Percentiles rank a stretch among this genome's conserved stretches.
These are phyloP conservation scores for Lamellibrachia luymesi DNA, from an alignment of 1,140 invertebrate species.

Conservation along the genomic window DNA sequence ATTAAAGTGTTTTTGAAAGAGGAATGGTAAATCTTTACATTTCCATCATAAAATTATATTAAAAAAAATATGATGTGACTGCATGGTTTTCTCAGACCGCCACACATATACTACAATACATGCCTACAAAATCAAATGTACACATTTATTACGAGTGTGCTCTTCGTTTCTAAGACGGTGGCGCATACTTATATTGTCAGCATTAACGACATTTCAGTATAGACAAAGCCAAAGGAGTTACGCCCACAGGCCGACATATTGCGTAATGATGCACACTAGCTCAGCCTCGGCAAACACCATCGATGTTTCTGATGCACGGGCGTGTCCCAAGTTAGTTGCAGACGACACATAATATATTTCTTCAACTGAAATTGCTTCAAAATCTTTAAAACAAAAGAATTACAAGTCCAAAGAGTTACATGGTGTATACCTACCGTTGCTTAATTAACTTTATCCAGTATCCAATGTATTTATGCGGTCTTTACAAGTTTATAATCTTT, in stretches of 20 bases:
- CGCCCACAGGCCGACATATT: background rate
- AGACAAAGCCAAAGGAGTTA: background rate
- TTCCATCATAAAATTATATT: no score
- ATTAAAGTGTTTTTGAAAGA: no score
- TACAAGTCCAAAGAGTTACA: background rate
- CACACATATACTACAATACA: no score
- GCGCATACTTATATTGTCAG: background rate
- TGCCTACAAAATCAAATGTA: no score
- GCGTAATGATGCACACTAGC: background rate
- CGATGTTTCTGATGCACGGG: background rate
- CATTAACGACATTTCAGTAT: background rate
- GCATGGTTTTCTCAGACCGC: no score
- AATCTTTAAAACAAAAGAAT: background rate
- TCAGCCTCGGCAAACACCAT: background rate
- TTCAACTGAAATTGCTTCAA: background rate
- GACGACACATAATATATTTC: background rate
- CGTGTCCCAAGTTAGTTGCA: background rate
- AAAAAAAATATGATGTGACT: no score
- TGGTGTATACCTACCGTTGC: background rate
- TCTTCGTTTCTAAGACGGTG: background rate
- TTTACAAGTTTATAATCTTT: slow-evolving; percentile 2
- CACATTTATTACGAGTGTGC: no score
- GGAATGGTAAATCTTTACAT: no score
- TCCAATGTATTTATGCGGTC: background rate
- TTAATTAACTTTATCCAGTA: background rate